Conservation (phyloP, 2,888 invertebrate species). For the Pristionchus exspectatus region DNA sequence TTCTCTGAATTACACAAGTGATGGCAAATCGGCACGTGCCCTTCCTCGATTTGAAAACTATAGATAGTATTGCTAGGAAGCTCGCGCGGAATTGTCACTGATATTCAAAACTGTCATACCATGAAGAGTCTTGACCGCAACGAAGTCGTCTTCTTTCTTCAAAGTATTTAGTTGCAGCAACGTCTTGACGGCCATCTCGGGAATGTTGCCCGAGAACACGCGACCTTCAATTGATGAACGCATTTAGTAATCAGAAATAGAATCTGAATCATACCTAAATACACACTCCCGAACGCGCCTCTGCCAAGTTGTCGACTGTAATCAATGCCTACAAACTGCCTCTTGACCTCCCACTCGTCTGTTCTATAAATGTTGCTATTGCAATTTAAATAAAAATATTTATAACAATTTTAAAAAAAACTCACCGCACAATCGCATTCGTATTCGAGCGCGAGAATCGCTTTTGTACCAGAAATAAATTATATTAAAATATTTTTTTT, state of each 20-base stretch:
- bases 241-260: not conserved
- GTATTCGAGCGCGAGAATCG: not conserved
- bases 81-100: no score
- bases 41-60: not conserved
- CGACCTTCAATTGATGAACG: not conserved
- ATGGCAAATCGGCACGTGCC: not conserved
- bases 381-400: not conserved
- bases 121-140: constrained; percentile 17
- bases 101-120: not conserved
- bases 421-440: not conserved
- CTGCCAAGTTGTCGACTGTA: constrained; percentile 25
- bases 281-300: constrained; percentile 40
- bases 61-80: not conserved
- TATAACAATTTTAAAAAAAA: no score
- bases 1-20: not conserved
- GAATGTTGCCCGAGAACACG: constrained; percentile 22
- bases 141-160: constrained; percentile 36
- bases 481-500: not conserved
- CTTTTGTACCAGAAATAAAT: constrained; percentile 22
- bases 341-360: constrained; percentile 13
- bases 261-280: not conserved
- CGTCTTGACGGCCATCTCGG: not conserved
- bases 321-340: constrained; percentile 27
- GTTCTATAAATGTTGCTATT: not conserved
- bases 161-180: not conserved